Base-by-base conservation (phyloP, 2,113 vertebrate genomes). In the Gambusia holbrooki region DNA sequence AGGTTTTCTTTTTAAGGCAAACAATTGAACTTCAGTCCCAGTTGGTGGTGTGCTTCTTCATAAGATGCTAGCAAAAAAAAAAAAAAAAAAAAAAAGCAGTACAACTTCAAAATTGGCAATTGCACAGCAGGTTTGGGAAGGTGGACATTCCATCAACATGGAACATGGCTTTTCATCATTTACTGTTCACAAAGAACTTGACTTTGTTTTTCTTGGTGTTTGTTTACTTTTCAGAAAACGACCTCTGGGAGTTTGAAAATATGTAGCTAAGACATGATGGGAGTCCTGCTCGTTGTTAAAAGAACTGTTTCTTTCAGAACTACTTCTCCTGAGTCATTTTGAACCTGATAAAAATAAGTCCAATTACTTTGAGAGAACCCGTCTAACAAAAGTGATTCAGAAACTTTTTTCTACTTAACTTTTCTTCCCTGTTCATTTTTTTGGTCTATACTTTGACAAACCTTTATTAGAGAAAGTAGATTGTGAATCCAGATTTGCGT, bases 281-380 rank as follows among this genome's bases (percentile, higher is more conserved):
- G 79, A 84, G 62, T 82, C 80, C 71, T 81, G 58, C 60, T 77
- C 79, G 66, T 84, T 90, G 81, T 90, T 81, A 72, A 84, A 81
- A 30, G 33, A 79, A 66, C 82, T 90, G 89, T 88, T 58, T 25
- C 17, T 40, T 30, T 85, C 58, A 42, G 76, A 77, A 73, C 65
- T 35, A 65, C 81, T 70, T 62, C 77, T 77, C 68, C 66, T 69
- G 74, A 81, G 71, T 84, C 72, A 88, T 90, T 88, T 86, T 45
- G 74, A 28, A 37, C 33, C 13, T 17, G 65, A 27, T 42, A 40
- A 40, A 71, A 30, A 54, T 72, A 54, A 78, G 66, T 63, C 79
- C 80, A 82, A 85, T 87, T 84, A 82, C 74, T 85, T 82, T 29
- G 1, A 73, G 86, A 83, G 65, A 77, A 73, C 32, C 37, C n/a